Percentiles rank a stretch among this genome's conserved stretches.
Evolutionary conservation across 1,140 invertebrate genomes (phyloP).

Genomic region (Trachymyrmex septentrionalis): DNA sequence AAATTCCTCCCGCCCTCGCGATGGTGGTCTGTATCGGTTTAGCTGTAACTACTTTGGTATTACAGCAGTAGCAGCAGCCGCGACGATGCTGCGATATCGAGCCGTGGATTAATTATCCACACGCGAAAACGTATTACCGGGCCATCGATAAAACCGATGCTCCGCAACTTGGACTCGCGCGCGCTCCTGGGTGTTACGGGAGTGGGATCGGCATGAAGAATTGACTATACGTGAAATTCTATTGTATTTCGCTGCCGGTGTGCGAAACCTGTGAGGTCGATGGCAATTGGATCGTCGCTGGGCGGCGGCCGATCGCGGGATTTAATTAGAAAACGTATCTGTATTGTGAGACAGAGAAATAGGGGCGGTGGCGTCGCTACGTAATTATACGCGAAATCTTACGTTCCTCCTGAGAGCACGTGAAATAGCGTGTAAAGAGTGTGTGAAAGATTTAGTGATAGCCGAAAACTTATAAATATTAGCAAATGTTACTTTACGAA

Average conservation of each 20-base stretch:
- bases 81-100: slow-evolving; percentile 60
- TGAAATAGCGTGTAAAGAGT: neutral
- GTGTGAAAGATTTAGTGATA: neutral
- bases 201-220: slow-evolving; percentile 41
- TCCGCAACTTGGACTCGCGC: slow-evolving; percentile 37
- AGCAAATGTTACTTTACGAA: neutral
- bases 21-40: slow-evolving; percentile 53
- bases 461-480: neutral
- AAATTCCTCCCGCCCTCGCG: slow-evolving; percentile 26
- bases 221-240: slow-evolving; percentile 27
- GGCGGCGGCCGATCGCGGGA: slow-evolving; percentile 40
- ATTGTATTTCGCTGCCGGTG: slow-evolving; percentile 29
- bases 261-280: slow-evolving; percentile 14
- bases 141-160: slow-evolving; percentile 59
- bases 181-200: slow-evolving; percentile 9
- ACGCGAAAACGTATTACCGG: slow-evolving; percentile 61
- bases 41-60: slow-evolving; percentile 61
- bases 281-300: slow-evolving; percentile 45
- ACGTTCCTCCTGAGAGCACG: neutral
- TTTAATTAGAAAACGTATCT: slow-evolving; percentile 51
- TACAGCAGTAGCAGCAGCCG: slow-evolving; percentile 35
- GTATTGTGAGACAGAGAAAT: neutral
- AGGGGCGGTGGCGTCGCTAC: neutral
- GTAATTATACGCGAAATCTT: slow-evolving; percentile 23
- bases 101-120: slow-evolving; percentile 60